phyloP scores from a whole-genome alignment of 2,888 invertebrate species.

The Alloscopus bannaensis region DNA sequence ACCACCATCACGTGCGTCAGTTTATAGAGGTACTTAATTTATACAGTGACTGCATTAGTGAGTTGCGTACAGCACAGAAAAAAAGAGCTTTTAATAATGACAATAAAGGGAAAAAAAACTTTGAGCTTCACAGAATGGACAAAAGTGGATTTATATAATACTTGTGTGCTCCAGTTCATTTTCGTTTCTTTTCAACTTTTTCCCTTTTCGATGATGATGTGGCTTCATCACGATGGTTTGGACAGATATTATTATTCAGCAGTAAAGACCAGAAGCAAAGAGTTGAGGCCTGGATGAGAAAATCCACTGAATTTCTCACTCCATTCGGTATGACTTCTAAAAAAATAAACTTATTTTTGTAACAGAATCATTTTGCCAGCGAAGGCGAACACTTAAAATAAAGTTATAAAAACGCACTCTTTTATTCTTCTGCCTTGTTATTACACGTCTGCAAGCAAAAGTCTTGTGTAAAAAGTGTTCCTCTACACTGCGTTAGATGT shows the following conservation, averaged over 20 bases:
- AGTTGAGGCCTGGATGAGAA: constrained; percentile 13
- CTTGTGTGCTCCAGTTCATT: neutral
- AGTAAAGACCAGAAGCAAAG: constrained; percentile 23
- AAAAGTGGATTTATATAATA: constrained; percentile 21
- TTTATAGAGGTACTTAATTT: constrained; percentile 21
- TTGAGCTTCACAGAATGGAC: constrained; percentile 8
- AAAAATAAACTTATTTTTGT: constrained; percentile 27
- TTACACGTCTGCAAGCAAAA: neutral
- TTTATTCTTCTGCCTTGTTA: constrained; percentile 17
- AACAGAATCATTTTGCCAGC: constrained; percentile 8
- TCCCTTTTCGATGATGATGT: constrained; percentile 16
- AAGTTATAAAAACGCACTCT: constrained; percentile 45
- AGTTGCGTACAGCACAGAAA: constrained; percentile 29
- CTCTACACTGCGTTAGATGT: neutral
- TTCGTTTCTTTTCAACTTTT: neutral
- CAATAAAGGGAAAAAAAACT: constrained; percentile 38
- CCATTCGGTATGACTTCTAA: constrained; percentile 30
- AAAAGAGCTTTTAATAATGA: constrained; percentile 43
- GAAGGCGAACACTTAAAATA: constrained; percentile 35
- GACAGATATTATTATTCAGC: constrained; percentile 26
- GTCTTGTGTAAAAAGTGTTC: neutral
- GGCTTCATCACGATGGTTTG: constrained; percentile 15
- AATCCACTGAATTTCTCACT: too few species aligned
- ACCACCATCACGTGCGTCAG: constrained; percentile 11
- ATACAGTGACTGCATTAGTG: constrained; percentile 26